These are phyloP conservation scores for Leptura quadrifasciata DNA, from an alignment of 2,888 invertebrate species.

Conservation along the genomic window DNA sequence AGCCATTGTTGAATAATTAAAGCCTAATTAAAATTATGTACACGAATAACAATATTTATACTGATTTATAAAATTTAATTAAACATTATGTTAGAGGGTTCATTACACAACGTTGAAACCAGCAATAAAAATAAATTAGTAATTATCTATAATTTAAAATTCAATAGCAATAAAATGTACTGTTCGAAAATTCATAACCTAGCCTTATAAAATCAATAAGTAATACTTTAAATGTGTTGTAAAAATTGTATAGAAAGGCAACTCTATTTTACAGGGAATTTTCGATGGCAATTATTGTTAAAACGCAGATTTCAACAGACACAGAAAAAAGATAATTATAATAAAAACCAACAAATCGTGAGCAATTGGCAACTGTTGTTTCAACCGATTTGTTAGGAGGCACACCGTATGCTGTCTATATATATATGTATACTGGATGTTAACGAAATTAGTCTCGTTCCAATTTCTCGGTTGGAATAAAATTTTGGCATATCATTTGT, in stretches of 20 bases:
- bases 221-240: constrained; percentile 22
- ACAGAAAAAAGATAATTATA: background rate
- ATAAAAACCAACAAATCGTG: background rate
- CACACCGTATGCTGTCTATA: no score
- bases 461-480: no score
- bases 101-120: constrained; percentile 19
- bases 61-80: constrained; percentile 42
- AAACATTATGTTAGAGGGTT: constrained; percentile 28
- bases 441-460: no score
- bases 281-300: background rate
- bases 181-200: constrained; percentile 17
- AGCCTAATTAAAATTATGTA: constrained; percentile 47
- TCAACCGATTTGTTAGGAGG: background rate
- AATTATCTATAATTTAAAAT: constrained; percentile 34
- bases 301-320: background rate
- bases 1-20: constrained; percentile 43
- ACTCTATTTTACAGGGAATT: background rate
- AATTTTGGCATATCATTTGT: no score
- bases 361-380: background rate
- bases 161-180: constrained; percentile 22
- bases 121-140: constrained; percentile 41
- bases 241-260: constrained; percentile 4
- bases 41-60: constrained; percentile 40
- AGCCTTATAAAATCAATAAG: constrained; percentile 8
- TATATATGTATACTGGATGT: no score